Evolutionary conservation across 1,140 invertebrate genomes (phyloP).

Genomic region (Drosophila punjabiensis): DNA sequence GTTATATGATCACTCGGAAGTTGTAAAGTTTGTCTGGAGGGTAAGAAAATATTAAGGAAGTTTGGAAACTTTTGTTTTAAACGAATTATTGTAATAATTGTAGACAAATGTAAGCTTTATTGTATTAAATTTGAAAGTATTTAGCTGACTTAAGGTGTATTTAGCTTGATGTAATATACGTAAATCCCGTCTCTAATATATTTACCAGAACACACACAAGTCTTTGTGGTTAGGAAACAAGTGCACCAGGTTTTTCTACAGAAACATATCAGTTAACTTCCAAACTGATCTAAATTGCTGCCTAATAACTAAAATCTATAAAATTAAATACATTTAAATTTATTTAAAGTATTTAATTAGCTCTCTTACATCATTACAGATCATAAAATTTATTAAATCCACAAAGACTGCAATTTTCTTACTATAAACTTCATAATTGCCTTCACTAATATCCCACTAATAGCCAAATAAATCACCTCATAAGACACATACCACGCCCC

Average conservation of each 20-base stretch:
- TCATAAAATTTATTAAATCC: neutral
- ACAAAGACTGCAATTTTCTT: neutral
- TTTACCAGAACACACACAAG: too few species aligned
- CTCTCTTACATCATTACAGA: neutral
- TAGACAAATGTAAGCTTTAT: neutral
- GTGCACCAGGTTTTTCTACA: too few species aligned
- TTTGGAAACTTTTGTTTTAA: neutral
- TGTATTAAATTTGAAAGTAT: too few species aligned
- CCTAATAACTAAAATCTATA: neutral
- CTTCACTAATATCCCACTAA: conserved; percentile 30
- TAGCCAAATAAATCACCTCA: conserved; percentile 51
- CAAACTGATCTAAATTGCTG: neutral
- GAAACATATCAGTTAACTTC: neutral
- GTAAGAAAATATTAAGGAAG: neutral
- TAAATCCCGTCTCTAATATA: neutral
- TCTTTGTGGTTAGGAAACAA: neutral
- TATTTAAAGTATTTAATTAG: neutral
- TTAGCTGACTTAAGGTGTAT: too few species aligned
- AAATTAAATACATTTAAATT: neutral
- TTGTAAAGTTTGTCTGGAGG: neutral
- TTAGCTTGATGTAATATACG: too few species aligned
- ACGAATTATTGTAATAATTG: neutral
- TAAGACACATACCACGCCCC: conserved; percentile 66
- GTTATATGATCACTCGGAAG: conserved; percentile 7
- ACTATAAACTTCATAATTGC: conserved; percentile 22